Conservation (phyloP, 2,888 invertebrate species). For the Lamellibrachia satsuma region DNA sequence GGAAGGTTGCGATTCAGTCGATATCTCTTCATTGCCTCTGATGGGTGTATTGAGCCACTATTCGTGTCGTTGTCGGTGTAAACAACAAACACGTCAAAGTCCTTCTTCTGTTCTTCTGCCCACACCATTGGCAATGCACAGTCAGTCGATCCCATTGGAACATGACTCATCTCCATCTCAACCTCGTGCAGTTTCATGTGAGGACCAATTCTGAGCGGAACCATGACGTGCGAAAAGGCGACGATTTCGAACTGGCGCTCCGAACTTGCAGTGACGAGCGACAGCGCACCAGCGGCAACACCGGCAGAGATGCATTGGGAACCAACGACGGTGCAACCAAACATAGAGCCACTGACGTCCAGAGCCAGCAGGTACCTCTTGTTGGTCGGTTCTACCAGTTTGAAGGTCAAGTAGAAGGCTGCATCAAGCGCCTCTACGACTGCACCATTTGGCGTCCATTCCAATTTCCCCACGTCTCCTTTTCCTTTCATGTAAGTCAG, state of each 20-base stretch:
- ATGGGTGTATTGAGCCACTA: slow-evolving; percentile 67
- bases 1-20: slow-evolving; percentile 65
- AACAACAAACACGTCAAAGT: slow-evolving; percentile 78
- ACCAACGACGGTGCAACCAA: slow-evolving; percentile 64
- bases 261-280: slow-evolving; percentile 56
- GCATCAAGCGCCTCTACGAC: slow-evolving; percentile 53
- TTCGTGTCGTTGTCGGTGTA: slow-evolving; percentile 71
- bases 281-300: slow-evolving; percentile 70
- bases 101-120: slow-evolving; percentile 72
- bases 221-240: slow-evolving; percentile 45
- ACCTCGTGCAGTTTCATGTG: slow-evolving; percentile 43
- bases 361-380: slow-evolving; percentile 71
- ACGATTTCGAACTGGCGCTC: slow-evolving; percentile 51
- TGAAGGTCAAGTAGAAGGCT: slow-evolving; percentile 62
- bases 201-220: slow-evolving; percentile 39
- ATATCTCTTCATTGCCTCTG: slow-evolving; percentile 71
- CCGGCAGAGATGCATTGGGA: slow-evolving; percentile 66
- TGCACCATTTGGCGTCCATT: slow-evolving; percentile 51
- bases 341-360: slow-evolving; percentile 69
- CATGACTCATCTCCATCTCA: slow-evolving; percentile 20
- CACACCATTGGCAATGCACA: slow-evolving; percentile 67
- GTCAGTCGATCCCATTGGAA: slow-evolving; percentile 51
- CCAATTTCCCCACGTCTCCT: slow-evolving; percentile 61
- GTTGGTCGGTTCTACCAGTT: slow-evolving; percentile 68
- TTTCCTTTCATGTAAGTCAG: slow-evolving; percentile 55